phyloP scores from a whole-genome alignment of 2,888 invertebrate species.

The Serrognathus titanus region DNA sequence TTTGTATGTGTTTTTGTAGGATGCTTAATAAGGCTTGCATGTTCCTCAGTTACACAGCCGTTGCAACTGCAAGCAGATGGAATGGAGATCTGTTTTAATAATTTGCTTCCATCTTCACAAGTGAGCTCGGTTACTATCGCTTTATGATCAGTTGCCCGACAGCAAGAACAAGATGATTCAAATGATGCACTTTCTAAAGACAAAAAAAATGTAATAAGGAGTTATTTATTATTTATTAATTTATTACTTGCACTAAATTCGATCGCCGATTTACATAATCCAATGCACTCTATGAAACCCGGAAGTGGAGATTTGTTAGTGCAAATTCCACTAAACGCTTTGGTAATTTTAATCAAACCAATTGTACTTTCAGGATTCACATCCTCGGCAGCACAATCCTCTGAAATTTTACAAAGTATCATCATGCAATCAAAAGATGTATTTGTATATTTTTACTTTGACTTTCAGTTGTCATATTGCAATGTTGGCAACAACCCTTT shows the following conservation, averaged over 20 bases:
- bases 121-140: slow-evolving; percentile 39
- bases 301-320: slow-evolving; percentile 58
- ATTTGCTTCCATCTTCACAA: slow-evolving; percentile 42
- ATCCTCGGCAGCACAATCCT: slow-evolving; percentile 55
- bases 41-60: slow-evolving; percentile 28
- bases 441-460: slow-evolving; percentile 45
- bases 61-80: slow-evolving; percentile 45
- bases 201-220: not conserved
- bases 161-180: slow-evolving; percentile 58
- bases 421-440: not conserved
- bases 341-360: slow-evolving; percentile 54
- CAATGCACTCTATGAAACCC: slow-evolving; percentile 68
- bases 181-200: slow-evolving; percentile 55
- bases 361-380: slow-evolving; percentile 55
- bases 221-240: slow-evolving; percentile 28
- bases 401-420: slow-evolving; percentile 41
- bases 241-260: slow-evolving; percentile 62
- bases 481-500: slow-evolving; percentile 67
- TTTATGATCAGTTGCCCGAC: slow-evolving; percentile 39
- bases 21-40: not conserved
- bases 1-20: not conserved
- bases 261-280: slow-evolving; percentile 67
- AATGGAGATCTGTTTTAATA: slow-evolving; percentile 40
- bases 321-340: slow-evolving; percentile 59
- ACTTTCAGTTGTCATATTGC: slow-evolving; percentile 53